Evolutionary conservation across 1,140 invertebrate genomes (phyloP), one percentile per base, ranked within the genome.

Genomic region (Dreissena polymorpha): DNA sequence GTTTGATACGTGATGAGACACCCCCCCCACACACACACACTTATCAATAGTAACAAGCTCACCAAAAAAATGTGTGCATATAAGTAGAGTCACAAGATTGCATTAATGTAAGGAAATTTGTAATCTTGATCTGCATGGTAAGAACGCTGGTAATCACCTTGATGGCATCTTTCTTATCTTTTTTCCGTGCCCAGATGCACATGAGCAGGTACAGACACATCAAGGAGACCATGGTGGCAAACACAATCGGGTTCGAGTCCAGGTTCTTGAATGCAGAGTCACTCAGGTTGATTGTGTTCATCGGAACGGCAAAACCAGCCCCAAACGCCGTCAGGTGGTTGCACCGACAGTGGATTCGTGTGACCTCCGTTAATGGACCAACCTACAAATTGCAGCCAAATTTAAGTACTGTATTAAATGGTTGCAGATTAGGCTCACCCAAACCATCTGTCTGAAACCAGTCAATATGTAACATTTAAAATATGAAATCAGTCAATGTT

Each of bases 101-200:
- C 3, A 39, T 39, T 2, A 39, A 39, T 39, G 8, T 39, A 39
- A 5, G n/a, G 2, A 2, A 39, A 39, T 39, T 5, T 39, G 39
- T 5, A 39, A 5, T 39, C 39, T 39, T 2, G 8, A 5, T 8
- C 39, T 5, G 39, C 39, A 39, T 39, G 39, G 8, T 39, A 39
- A 8, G 39, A 39, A 39, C 39, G 8, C 2, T 39, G 39, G 39
- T 39, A 39, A 39, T 39, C 39, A 88, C 88, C 87, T 87, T 87
- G 5, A 89, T 87, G 39, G 89, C 76, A 81, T 94, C 94, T 77
- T 90, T 92, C 51, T 90, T 91, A 84, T 94, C 94, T 86, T 91
- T 89, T 39, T 87, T 86, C 13, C 93, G 87, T 0, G 94, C 93
- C 91, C 93, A 94, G 21, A 94, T 90, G 0, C 92, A 81, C 12